A percentile compares a stretch with the other conserved stretches of the same genome.
These are phyloP conservation scores for Atethmia centrago DNA, from an alignment of 2,888 invertebrate genomes.

Conservation along the genomic window DNA sequence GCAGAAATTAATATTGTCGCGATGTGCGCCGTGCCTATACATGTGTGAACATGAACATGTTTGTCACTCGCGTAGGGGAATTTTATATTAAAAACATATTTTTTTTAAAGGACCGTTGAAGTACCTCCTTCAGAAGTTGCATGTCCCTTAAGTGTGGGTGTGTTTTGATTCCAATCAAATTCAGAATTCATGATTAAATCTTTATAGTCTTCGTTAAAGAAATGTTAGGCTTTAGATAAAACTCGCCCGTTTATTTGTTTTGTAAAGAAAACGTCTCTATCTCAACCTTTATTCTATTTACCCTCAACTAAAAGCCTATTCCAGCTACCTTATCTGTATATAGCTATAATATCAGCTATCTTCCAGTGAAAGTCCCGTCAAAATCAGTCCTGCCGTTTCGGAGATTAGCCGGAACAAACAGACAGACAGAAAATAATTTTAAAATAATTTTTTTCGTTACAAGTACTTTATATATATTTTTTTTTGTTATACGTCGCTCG, in stretches of 20 bases:
- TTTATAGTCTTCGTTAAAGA: not conserved
- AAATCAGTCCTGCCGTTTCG: no score
- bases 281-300: no score
- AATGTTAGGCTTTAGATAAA: not conserved
- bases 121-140: not conserved
- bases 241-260: not conserved
- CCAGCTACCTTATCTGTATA: no score
- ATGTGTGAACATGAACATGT: constrained; percentile 5
- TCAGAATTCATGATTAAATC: not conserved
- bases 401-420: no score
- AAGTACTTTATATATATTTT: no score
- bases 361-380: no score
- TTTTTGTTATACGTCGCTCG: no score
- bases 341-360: no score
- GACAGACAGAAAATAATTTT: no score
- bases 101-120: not conserved
- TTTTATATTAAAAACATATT: constrained; percentile 4
- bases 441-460: no score
- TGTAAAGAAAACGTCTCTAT: not conserved
- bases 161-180: not conserved
- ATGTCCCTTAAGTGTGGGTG: not conserved
- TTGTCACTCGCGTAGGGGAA: constrained; percentile 12
- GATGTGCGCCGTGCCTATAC: constrained; percentile 8
- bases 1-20: constrained; percentile 61
- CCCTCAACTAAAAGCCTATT: no score